These are phyloP conservation scores for Tachycineta bicolor DNA, from an alignment of 2,113 vertebrate species.

Conservation along the genomic window DNA sequence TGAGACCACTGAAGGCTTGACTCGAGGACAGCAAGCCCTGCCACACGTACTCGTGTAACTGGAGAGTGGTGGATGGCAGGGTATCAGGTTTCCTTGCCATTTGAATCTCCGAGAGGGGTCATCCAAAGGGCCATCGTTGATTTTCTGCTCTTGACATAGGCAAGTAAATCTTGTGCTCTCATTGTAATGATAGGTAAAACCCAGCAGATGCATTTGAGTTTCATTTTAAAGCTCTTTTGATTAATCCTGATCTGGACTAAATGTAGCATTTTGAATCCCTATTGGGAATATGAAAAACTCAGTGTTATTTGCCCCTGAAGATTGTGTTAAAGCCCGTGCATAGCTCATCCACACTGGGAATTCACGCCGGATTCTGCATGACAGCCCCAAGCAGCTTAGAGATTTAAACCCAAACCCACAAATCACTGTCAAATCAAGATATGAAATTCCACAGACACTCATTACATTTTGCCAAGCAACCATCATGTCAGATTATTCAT, in stretches of 20 bases:
- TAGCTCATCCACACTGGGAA: background rate
- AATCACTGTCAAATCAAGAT: background rate
- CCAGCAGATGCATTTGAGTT: background rate
- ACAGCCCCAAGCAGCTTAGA: background rate
- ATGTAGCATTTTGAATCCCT: background rate
- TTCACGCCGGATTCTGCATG: background rate
- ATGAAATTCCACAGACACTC: background rate
- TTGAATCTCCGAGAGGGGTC: slow-evolving; percentile 19
- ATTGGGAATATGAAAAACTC: background rate
- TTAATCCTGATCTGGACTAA: background rate
- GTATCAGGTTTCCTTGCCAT: background rate
- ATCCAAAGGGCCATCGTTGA: background rate
- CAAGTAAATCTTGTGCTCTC: background rate
- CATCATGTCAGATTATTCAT: background rate
- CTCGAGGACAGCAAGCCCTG: background rate
- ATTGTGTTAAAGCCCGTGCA: rapidly evolving
- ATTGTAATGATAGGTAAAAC: background rate
- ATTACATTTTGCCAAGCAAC: background rate
- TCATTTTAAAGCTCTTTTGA: background rate
- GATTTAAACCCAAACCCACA: background rate
- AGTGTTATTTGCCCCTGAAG: background rate
- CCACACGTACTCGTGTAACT: background rate
- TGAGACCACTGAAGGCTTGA: background rate
- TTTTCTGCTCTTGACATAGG: background rate
- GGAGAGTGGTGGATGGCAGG: background rate